Evolutionary conservation across 2,888 invertebrate species (phyloP).

Genomic region (Hemistola chrysoprasaria): DNA sequence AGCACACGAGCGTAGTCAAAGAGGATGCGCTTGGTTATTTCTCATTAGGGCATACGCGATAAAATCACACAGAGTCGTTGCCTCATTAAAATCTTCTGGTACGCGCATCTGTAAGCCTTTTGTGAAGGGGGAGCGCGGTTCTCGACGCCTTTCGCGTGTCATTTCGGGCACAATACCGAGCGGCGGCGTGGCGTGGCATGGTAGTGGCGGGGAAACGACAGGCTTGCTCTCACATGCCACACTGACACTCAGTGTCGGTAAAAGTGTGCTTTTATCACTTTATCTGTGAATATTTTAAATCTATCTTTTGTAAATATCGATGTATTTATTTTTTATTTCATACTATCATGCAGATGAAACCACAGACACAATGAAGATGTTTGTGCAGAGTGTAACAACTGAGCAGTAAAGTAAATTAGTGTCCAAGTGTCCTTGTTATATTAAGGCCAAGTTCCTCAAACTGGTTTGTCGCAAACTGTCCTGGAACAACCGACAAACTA

Average conservation of each 20-base stretch:
- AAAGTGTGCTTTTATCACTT: constrained; percentile 60
- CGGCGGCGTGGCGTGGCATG: constrained; percentile 50
- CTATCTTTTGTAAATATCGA: no score
- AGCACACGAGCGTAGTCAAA: constrained; percentile 65
- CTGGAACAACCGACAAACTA: constrained; percentile 36
- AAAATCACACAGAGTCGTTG: constrained; percentile 81
- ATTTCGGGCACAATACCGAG: constrained; percentile 76
- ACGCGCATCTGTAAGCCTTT: constrained; percentile 81
- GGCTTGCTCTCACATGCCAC: constrained; percentile 64
- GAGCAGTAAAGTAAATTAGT: no score
- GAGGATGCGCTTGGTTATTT: constrained; percentile 80
- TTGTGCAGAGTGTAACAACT: no score
- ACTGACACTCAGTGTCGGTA: constrained; percentile 17
- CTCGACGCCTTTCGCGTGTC: constrained; percentile 80
- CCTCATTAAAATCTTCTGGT: constrained; percentile 83
- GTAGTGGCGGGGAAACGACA: constrained; percentile 52
- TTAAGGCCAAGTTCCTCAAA: constrained; percentile 6
- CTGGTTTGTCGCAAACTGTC: constrained; percentile 39
- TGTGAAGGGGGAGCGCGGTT: constrained; percentile 71
- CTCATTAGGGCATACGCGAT: constrained; percentile 79
- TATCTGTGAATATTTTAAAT: constrained; percentile 59
- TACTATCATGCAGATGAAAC: no score
- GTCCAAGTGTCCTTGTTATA: no score
- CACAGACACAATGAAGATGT: no score
- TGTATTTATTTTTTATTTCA: no score